These are phyloP conservation scores for Hiodon tergisus DNA, from an alignment of 2,113 vertebrate genomes.

Conservation along the genomic window DNA sequence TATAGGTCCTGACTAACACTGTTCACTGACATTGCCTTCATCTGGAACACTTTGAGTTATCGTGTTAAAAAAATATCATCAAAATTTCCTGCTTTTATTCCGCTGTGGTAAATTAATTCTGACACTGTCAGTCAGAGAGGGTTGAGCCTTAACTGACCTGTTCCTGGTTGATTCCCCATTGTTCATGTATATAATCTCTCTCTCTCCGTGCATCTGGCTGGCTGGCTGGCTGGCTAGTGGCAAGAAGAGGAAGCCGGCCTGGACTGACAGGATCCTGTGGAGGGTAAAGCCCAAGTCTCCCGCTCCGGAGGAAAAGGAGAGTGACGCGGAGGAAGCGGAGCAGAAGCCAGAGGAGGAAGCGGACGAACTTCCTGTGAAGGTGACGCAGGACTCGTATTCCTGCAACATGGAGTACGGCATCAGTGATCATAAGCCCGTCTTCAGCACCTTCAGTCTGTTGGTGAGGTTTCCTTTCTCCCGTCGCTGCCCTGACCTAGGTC, in stretches of 20 bases:
- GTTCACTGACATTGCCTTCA: too few relatives aligned
- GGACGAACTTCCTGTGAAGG: conserved; percentile 53
- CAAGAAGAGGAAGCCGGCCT: conserved; percentile 91
- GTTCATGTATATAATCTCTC: not conserved
- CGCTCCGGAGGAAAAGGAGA: conserved; percentile 25
- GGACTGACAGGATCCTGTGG: conserved; percentile 94
- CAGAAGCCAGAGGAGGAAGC: conserved; percentile 29
- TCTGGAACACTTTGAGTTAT: too few relatives aligned
- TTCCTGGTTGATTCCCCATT: too few relatives aligned
- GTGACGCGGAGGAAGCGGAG: not conserved
- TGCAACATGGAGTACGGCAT: conserved; percentile 80
- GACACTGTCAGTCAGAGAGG: not conserved
- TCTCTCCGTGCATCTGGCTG: conserved; percentile 16
- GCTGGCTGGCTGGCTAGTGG: conserved; percentile 55
- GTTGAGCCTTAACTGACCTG: too few relatives aligned
- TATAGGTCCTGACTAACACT: too few relatives aligned
- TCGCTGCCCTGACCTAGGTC: not conserved
- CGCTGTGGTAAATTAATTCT: not conserved
- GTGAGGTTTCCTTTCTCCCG: conserved; percentile 49
- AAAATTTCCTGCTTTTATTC: too few relatives aligned
- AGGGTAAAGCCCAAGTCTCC: conserved; percentile 56
- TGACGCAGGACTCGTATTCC: conserved; percentile 68
- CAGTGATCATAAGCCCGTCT: conserved; percentile 95
- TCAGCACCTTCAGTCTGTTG: conserved; percentile 75
- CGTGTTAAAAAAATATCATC: too few relatives aligned